These are phyloP conservation scores for Amazona vittata DNA, from an alignment of 2,113 vertebrate genomes.

Conservation along the genomic window DNA sequence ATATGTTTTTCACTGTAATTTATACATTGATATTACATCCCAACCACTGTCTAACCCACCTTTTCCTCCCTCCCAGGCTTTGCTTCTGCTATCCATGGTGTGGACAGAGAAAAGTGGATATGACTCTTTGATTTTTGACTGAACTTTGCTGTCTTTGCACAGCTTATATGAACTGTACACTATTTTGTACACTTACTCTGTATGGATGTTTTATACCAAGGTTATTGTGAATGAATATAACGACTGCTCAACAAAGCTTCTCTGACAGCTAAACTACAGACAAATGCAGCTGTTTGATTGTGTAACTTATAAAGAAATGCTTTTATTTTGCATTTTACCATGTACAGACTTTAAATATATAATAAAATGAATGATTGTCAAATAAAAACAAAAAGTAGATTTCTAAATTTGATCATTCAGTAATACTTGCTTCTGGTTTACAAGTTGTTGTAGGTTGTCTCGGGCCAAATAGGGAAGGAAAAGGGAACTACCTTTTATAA, in stretches of 20 bases:
- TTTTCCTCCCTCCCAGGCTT: background rate
- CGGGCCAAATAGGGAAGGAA: background rate
- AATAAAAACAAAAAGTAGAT: slow-evolving; percentile 68
- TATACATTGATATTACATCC: background rate
- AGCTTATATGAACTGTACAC: slow-evolving; percentile 79
- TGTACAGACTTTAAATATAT: slow-evolving; percentile 83
- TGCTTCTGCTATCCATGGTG: background rate
- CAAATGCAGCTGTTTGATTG: slow-evolving; percentile 64
- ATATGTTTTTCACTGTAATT: background rate
- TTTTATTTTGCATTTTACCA: slow-evolving; percentile 81
- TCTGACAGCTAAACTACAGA: slow-evolving; percentile 48
- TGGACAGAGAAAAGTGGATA: slow-evolving; percentile 48
- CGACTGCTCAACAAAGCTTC: slow-evolving; percentile 20
- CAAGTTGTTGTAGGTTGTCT: background rate
- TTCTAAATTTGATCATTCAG: background rate
- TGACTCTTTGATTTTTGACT: slow-evolving; percentile 68
- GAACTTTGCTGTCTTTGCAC: slow-evolving; percentile 78
- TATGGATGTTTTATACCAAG: slow-evolving; percentile 84
- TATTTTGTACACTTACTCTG: slow-evolving; percentile 78
- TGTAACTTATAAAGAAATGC: slow-evolving; percentile 82
- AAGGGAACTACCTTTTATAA: background rate
- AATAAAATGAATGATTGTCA: slow-evolving; percentile 66
- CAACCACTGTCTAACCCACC: background rate
- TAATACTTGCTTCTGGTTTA: background rate
- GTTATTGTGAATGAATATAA: slow-evolving; percentile 70